A percentile compares a stretch with the other conserved stretches of the same genome.
Evolutionary conservation across 2,888 invertebrate genomes (phyloP).

Genomic region (Rhabditophanes sp.): DNA sequence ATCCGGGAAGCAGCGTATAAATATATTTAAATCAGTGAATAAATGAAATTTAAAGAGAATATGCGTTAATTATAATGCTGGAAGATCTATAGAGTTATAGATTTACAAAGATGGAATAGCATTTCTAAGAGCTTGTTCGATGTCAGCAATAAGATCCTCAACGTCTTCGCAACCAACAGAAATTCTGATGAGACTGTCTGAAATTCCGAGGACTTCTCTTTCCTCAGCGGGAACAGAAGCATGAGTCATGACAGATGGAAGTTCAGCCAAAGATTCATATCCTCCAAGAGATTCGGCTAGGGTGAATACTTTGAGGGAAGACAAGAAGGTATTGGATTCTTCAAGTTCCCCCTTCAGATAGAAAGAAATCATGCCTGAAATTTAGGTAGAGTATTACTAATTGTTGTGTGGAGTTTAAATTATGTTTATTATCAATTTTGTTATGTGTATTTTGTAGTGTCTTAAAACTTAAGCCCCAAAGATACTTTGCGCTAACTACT

Average conservation of each 20-base stretch:
- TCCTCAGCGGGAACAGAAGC: conserved; percentile 68
- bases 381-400: conserved; percentile 53
- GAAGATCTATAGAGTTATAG: not conserved
- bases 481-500: too few relatives aligned
- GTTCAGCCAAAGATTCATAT: conserved; percentile 78
- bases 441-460: too few relatives aligned
- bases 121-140: conserved; percentile 61
- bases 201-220: conserved; percentile 60
- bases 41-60: too few relatives aligned
- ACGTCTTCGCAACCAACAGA: conserved; percentile 77
- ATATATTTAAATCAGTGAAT: too few relatives aligned
- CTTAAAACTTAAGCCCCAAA: not conserved
- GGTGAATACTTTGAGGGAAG: conserved; percentile 58
- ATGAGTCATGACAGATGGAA: conserved; percentile 84
- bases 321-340: conserved; percentile 60
- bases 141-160: conserved; percentile 67
- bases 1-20: too few relatives aligned
- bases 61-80: too few relatives aligned
- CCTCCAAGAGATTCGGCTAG: conserved; percentile 88
- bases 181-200: conserved; percentile 65
- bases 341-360: conserved; percentile 63
- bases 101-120: conserved; percentile 19
- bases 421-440: too few relatives aligned
- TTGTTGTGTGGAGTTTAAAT: not conserved
- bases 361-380: conserved; percentile 80